A percentile compares a stretch with the other conserved stretches of the same genome.
These are phyloP conservation scores for Sphaerodactylus townsendi DNA, from an alignment of 2,113 vertebrate genomes.

Conservation along the genomic window DNA sequence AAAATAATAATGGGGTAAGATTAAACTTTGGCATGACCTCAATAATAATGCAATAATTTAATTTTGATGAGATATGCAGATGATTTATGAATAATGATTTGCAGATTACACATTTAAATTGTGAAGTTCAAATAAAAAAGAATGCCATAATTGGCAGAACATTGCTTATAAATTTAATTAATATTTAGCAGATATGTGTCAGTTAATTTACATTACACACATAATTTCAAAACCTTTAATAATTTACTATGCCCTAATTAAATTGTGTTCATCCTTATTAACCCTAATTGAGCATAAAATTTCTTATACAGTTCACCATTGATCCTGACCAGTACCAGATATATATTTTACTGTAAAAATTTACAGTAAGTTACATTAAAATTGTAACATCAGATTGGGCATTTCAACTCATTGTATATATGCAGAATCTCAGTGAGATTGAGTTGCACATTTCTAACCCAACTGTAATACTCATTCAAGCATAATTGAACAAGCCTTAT, in stretches of 20 bases:
- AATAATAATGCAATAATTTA: conserved; percentile 36
- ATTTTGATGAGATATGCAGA: conserved; percentile 52
- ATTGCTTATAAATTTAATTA: conserved; percentile 56
- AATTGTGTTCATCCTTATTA: conserved; percentile 58
- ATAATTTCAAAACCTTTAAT: conserved; percentile 52
- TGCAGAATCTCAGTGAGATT: too few species aligned
- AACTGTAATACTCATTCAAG: too few species aligned
- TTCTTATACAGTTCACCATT: neutral
- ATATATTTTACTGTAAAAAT: neutral
- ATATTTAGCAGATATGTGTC: conserved; percentile 54
- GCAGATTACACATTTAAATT: conserved; percentile 49
- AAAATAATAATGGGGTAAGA: neutral
- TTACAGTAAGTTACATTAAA: too few species aligned
- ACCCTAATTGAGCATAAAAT: conserved; percentile 21
- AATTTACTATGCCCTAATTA: conserved; percentile 54
- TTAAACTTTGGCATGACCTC: conserved; percentile 6
- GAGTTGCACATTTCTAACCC: too few species aligned
- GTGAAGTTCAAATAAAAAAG: conserved; percentile 59
- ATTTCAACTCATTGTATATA: neutral
- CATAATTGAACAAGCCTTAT: too few species aligned
- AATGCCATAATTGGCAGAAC: conserved; percentile 44
- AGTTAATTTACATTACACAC: conserved; percentile 41
- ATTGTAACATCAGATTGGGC: neutral
- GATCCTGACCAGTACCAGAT: neutral
- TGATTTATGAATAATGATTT: conserved; percentile 49